phyloP scores from a whole-genome alignment of 2,888 invertebrate species.

The Camponotus fellah region DNA sequence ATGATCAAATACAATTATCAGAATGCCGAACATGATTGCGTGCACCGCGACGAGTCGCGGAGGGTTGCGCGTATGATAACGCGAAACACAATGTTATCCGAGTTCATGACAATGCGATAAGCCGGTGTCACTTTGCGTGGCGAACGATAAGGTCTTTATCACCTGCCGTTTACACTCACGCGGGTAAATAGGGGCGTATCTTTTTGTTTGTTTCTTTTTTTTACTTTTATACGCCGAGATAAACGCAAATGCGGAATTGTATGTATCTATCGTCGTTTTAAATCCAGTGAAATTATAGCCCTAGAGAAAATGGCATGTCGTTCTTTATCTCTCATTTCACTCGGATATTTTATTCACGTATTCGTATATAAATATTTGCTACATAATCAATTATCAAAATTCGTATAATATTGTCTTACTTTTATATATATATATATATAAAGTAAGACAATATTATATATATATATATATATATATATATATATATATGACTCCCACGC shows the following conservation, averaged over 20 bases:
- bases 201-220: conserved; percentile 16
- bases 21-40: conserved; percentile 61
- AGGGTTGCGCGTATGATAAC: conserved; percentile 57
- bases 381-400: neutral
- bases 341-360: neutral
- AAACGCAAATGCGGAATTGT: neutral
- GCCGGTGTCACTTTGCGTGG: conserved; percentile 59
- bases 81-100: conserved; percentile 55
- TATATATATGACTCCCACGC: neutral
- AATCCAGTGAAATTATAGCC: neutral
- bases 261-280: neutral
- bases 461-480: too few species aligned
- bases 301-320: neutral
- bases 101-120: conserved; percentile 61
- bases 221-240: neutral
- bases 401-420: neutral
- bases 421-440: too few species aligned
- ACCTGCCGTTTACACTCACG: conserved; percentile 49
- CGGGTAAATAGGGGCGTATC: conserved; percentile 42
- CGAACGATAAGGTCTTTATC: conserved; percentile 59
- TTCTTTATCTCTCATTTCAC: neutral
- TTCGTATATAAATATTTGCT: neutral
- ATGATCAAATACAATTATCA: conserved; percentile 73
- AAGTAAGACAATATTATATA: too few species aligned
- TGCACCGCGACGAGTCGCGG: conserved; percentile 39